Evolutionary conservation across 2,113 vertebrate species (phyloP).

Genomic region (Raja brachyura): DNA sequence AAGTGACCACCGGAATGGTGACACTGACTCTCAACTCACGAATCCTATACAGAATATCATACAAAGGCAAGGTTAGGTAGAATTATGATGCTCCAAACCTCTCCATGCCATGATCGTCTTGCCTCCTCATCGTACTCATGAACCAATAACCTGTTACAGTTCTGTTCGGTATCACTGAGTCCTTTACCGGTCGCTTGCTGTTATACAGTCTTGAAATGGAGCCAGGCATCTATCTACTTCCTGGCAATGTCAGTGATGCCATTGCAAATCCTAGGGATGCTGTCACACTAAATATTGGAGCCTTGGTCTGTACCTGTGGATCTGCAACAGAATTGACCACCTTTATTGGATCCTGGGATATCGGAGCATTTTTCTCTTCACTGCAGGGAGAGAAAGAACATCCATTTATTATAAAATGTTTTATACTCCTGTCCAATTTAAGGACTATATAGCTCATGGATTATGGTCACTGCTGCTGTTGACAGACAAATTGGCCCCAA

Average conservation of each 20-base stretch:
- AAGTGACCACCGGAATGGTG: neutral
- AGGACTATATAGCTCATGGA: neutral
- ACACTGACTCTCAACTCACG: neutral
- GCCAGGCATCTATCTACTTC: neutral
- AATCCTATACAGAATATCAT: neutral
- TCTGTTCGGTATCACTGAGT: neutral
- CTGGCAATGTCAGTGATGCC: neutral
- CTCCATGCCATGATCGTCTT: neutral
- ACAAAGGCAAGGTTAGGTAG: neutral
- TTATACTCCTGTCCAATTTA: neutral
- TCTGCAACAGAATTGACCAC: neutral
- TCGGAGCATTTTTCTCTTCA: neutral
- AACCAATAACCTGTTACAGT: neutral
- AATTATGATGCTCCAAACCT: neutral
- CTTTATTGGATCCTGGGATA: neutral
- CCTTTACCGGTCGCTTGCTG: neutral
- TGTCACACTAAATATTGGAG: neutral
- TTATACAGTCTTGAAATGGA: neutral
- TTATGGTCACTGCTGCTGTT: neutral
- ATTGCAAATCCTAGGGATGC: neutral
- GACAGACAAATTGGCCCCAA: neutral
- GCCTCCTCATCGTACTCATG: neutral
- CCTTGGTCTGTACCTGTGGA: neutral
- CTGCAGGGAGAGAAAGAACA: neutral
- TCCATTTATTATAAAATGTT: neutral